A percentile compares a stretch with the other conserved stretches of the same genome.
These are phyloP conservation scores for Heliconius ethilla DNA, from an alignment of 2,888 invertebrate genomes.

Conservation along the genomic window DNA sequence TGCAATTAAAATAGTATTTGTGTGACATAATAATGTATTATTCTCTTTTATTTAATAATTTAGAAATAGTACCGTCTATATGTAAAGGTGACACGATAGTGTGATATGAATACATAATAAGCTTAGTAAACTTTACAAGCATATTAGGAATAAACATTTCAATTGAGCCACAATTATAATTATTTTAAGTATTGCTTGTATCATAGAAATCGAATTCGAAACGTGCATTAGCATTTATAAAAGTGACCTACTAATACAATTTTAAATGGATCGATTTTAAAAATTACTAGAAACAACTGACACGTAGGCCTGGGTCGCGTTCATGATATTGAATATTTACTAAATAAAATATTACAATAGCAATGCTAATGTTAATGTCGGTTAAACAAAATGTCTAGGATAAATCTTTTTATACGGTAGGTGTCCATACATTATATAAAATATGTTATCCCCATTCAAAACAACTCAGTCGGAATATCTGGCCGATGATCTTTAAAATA, in stretches of 20 bases:
- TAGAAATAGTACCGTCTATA: conserved; percentile 4
- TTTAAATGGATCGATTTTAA: conserved; percentile 43
- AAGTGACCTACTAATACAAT: conserved; percentile 28
- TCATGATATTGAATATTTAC: conserved; percentile 27
- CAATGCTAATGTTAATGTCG: neutral
- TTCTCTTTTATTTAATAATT: neutral
- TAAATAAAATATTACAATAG: neutral
- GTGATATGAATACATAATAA: conserved; percentile 20
- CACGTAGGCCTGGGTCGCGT: conserved; percentile 67
- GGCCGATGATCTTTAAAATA: neutral
- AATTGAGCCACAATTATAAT: conserved; percentile 35
- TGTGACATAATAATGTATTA: conserved; percentile 8
- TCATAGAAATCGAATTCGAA: conserved; percentile 46
- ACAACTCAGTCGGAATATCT: neutral
- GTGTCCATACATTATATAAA: neutral
- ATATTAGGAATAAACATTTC: conserved; percentile 33
- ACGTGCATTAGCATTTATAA: conserved; percentile 35
- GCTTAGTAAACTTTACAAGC: conserved; percentile 24
- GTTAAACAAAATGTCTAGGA: neutral
- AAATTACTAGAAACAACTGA: conserved; percentile 52
- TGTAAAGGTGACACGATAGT: neutral
- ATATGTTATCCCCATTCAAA: neutral
- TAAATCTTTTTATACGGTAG: neutral
- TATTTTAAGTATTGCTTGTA: conserved; percentile 32
- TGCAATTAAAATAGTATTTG: neutral